A percentile compares a stretch with the other conserved stretches of the same genome.
Evolutionary conservation across 2,888 invertebrate genomes (phyloP).

Genomic region (Brassicogethes aeneus): DNA sequence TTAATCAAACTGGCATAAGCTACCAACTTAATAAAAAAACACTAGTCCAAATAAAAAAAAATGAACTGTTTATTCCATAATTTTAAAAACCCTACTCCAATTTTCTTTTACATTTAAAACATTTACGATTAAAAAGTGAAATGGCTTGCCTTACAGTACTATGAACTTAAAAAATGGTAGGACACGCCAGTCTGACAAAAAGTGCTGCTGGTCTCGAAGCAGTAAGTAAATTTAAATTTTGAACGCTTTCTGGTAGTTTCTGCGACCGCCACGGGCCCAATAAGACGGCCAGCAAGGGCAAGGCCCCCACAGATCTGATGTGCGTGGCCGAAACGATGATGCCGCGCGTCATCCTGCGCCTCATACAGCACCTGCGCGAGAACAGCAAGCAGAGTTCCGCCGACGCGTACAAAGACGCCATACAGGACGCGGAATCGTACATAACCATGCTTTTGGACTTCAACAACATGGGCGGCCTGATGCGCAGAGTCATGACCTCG

Average conservation of each 20-base stretch:
- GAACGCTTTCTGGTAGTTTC: slow-evolving; percentile 60
- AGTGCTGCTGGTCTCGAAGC: too few relatives aligned
- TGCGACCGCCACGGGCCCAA: slow-evolving; percentile 90
- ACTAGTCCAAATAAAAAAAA: too few relatives aligned
- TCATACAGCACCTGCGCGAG: slow-evolving; percentile 86
- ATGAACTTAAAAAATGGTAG: too few relatives aligned
- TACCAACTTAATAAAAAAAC: too few relatives aligned
- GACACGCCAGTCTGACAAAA: too few relatives aligned
- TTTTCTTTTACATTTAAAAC: too few relatives aligned
- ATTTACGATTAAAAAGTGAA: too few relatives aligned
- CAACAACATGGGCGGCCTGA: slow-evolving; percentile 93
- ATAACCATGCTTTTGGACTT: slow-evolving; percentile 87
- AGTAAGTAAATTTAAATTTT: too few relatives aligned
- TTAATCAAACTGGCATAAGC: too few relatives aligned
- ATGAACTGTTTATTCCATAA: too few relatives aligned
- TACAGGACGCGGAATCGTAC: slow-evolving; percentile 79
- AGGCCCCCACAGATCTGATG: slow-evolving; percentile 78
- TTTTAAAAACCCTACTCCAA: too few relatives aligned
- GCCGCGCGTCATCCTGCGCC: slow-evolving; percentile 81
- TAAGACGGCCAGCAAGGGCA: slow-evolving; percentile 56
- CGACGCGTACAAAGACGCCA: slow-evolving; percentile 57
- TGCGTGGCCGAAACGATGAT: slow-evolving; percentile 90
- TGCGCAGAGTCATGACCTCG: slow-evolving; percentile 87
- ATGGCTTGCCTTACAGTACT: too few relatives aligned
- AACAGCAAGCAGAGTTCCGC: slow-evolving; percentile 50